Evolutionary conservation across 2,113 vertebrate species (phyloP).

Genomic region (Garra rufa): DNA sequence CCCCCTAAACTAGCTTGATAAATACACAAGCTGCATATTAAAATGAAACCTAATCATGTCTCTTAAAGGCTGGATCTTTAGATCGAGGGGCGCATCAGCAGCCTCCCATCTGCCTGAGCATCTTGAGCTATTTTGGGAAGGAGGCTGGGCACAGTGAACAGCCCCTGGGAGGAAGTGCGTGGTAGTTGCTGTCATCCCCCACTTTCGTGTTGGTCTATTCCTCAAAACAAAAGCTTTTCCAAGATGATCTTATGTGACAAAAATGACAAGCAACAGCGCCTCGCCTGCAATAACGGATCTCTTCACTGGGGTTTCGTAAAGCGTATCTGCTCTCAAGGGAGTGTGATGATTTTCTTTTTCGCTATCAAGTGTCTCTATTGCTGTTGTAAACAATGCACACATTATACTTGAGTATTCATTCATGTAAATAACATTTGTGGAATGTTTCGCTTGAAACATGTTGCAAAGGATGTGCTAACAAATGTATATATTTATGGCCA

Average conservation of each 20-base stretch:
- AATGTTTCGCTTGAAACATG: no score
- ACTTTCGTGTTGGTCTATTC: neutral
- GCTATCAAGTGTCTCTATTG: neutral
- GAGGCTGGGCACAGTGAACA: constrained; percentile 32
- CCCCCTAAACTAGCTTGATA: neutral
- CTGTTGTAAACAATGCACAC: neutral
- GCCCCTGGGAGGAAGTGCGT: constrained; percentile 45
- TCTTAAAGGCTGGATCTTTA: constrained; percentile 13
- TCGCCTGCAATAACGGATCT: neutral
- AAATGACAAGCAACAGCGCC: constrained; percentile 3
- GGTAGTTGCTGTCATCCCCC: constrained; percentile 28
- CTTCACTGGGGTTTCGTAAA: constrained; percentile 5
- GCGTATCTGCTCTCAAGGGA: constrained; percentile 16
- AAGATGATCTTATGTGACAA: constrained; percentile 3
- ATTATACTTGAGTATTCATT: neutral
- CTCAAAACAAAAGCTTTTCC: constrained; percentile 28
- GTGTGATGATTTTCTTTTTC: neutral
- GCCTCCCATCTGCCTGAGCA: constrained; percentile 45
- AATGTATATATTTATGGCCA: no score
- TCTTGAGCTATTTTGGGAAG: constrained; percentile 55
- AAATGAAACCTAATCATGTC: neutral
- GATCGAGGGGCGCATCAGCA: constrained; percentile 28
- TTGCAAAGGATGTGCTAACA: no score
- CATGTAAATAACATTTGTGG: neutral
- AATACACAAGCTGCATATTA: neutral